Base-by-base conservation (phyloP, 2,113 vertebrate genomes). In the Microtus pennsylvanicus region DNA sequence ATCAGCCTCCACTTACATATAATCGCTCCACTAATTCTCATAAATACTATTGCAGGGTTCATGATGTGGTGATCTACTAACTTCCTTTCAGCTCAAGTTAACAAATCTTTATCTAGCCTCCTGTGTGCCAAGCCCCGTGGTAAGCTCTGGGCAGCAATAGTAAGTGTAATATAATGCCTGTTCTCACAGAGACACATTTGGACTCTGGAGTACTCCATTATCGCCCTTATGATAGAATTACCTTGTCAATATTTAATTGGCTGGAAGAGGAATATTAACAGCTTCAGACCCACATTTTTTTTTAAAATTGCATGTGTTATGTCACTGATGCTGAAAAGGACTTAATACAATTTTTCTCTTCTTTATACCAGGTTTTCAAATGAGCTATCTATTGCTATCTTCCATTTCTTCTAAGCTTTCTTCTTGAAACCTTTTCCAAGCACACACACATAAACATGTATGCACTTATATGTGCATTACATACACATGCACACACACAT, bases 191-290 rank as follows among this genome's bases (percentile, higher is more conserved):
- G 89, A 94, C 74, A 87, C 91, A 88, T 83, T 95, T 91, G 93
- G 87, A 95, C 93, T 93, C 67, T 47, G 55, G 61, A 77, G 91
- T 30, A 80, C 76, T 97, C 69, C n/a, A 82, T 96, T 95, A 95
- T 94, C 33, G 21, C 30, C 81, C 74, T 93, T 67, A 69, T 28
- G 70, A 58, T 65, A 86, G 86, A 94, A 95, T 94, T 92, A 89
- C 85, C 80, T 90, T 96, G 94, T 96, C 95, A 96, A 91, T 96
- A 96, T 89, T 97, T 96, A 97, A 97, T 89, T 96, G 92, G 80
- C 63, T 85, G 0, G 75, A 97, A 95, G 72, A 80, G 22, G 82
- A 90, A 93, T 97, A 95, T 95, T 97, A 94, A 94, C 63, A 94
- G 82, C 82, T 94, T 35, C 17, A 75, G 22, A 93, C 91, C 85